Evolutionary conservation across 1,140 invertebrate genomes (phyloP).

Genomic region (Danaus plexippus): DNA sequence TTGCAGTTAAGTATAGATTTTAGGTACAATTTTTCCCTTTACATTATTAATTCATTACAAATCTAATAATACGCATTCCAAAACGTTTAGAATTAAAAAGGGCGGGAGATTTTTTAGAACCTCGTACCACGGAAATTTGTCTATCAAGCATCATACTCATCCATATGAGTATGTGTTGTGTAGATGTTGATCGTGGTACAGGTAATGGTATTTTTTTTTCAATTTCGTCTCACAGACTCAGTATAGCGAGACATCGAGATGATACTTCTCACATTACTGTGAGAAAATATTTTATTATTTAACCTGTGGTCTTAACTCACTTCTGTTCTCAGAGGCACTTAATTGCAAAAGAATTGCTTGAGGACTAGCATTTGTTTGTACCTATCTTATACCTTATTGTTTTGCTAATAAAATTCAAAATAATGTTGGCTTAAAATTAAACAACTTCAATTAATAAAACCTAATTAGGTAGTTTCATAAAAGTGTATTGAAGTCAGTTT

Average conservation of each 20-base stretch:
- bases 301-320: slow-evolving; percentile 32
- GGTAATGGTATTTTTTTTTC: background rate
- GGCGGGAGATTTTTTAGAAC: no score
- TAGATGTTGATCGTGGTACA: no score
- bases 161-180: no score
- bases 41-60: no score
- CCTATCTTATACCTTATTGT: slow-evolving; percentile 5
- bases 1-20: no score
- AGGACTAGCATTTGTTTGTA: slow-evolving; percentile 9
- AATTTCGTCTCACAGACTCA: slow-evolving; percentile 7
- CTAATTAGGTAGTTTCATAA: slow-evolving; percentile 10
- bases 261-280: slow-evolving; percentile 51
- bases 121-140: no score
- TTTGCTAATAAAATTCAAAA: slow-evolving; percentile 2
- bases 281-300: slow-evolving; percentile 50
- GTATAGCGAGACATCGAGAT: slow-evolving; percentile 16
- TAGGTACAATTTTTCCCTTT: no score
- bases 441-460: background rate
- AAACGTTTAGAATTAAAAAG: no score
- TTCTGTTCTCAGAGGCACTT: slow-evolving; percentile 9
- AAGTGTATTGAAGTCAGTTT: slow-evolving; percentile 8
- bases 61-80: no score
- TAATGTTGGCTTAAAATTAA: background rate
- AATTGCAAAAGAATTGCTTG: slow-evolving; percentile 13
- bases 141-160: no score